These are phyloP conservation scores for Plusia festucae DNA, from an alignment of 2,888 invertebrate genomes.

Conservation along the genomic window DNA sequence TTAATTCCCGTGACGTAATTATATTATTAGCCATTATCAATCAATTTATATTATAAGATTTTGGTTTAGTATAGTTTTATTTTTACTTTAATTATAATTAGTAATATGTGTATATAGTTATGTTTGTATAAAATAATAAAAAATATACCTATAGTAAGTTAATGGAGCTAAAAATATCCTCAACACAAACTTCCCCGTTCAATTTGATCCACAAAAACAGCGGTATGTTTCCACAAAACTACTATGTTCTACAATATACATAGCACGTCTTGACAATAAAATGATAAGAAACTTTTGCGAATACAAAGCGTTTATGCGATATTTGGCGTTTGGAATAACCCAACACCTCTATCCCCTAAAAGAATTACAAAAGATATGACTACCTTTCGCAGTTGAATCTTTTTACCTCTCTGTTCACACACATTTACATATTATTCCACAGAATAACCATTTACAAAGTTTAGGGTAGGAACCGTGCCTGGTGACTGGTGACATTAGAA, in stretches of 20 bases:
- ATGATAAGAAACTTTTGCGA: slow-evolving; percentile 53
- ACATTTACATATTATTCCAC: slow-evolving; percentile 55
- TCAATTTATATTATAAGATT: too few relatives aligned
- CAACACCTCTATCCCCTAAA: slow-evolving; percentile 45
- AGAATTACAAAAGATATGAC: slow-evolving; percentile 58
- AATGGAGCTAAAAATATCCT: too few relatives aligned
- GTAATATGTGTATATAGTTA: too few relatives aligned
- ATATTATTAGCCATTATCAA: too few relatives aligned
- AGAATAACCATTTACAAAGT: slow-evolving; percentile 58
- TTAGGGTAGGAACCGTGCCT: slow-evolving; percentile 42
- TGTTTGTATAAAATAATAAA: too few relatives aligned
- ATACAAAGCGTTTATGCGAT: slow-evolving; percentile 53
- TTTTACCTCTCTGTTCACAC: slow-evolving; percentile 10
- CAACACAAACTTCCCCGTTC: background rate
- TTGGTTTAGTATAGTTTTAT: too few relatives aligned
- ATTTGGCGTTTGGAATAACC: slow-evolving; percentile 44
- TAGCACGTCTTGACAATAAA: slow-evolving; percentile 58
- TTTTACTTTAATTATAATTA: too few relatives aligned
- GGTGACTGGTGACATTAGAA: slow-evolving; percentile 42
- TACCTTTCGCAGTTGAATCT: slow-evolving; percentile 30
- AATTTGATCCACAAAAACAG: background rate
- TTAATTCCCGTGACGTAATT: too few relatives aligned
- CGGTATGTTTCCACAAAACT: slow-evolving; percentile 36
- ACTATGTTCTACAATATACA: slow-evolving; percentile 15
- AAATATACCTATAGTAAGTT: too few relatives aligned